Base-by-base conservation (phyloP, 2,797 vertebrate species). In the Cossypha heuglini region DNA sequence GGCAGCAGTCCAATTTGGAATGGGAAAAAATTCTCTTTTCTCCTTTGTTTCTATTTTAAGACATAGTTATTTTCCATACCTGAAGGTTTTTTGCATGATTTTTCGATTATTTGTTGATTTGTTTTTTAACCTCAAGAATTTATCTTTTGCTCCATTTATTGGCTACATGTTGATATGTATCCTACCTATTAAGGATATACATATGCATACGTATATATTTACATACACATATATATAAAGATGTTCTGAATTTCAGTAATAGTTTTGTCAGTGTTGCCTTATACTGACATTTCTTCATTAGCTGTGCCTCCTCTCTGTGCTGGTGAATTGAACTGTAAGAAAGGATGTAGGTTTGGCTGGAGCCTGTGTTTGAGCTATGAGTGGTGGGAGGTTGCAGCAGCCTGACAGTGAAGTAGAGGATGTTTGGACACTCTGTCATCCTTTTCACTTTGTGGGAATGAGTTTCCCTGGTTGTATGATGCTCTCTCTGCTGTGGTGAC, bases 1-100 rank as follows among this genome's bases (percentile, higher is more conserved):
- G 76, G 76, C 78, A 93, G 40, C 45, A 83, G 9, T 88, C 73
- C 79, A 69, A 3, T 79, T 71, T 95, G 77, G 62, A 96, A 57
- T 8, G 28, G 51, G n/a, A 68, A 29, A 66, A 88, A 52, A 73
- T 22, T 52, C 7, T 13, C 37, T 59, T 82, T 89, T 77, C 54
- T 88, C 20, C 46, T 85, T 64, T 46, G n/a, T 51, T 83, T 92
- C 72, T 86, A 49, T 77, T 55, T 77, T 75, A 81, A 72, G 51
- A 62, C 4, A 10, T 14, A 19, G 20, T 74, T 57, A 13, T 85
- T 90, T 91, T 68, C 79, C 21, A 37, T 37, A 55, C 13, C 10
- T 54, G 37, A 76, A 69, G 9, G 16, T 10, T 69, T 59, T 76
- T 78, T 48, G 1, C 16, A 38, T 38, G 8, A 52, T 28, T 51